phyloP scores from a whole-genome alignment of 1,140 invertebrate genomes.

The Drosophila serrata region DNA sequence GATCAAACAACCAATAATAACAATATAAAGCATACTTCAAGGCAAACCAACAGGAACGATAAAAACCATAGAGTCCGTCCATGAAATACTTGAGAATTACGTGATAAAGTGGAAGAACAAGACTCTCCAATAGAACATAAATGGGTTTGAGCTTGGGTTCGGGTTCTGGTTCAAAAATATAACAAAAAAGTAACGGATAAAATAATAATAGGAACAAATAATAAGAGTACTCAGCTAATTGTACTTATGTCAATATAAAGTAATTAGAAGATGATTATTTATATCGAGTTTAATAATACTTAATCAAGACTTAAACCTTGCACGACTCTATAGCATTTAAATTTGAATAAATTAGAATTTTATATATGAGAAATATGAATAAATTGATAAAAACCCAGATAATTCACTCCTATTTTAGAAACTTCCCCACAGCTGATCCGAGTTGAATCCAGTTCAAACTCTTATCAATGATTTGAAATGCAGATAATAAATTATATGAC shows the following conservation, averaged over 20 bases:
- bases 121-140: constrained; percentile 33
- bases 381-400: no score
- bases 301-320: no score
- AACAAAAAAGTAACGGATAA: no score
- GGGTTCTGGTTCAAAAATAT: background rate
- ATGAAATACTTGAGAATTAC: constrained; percentile 69
- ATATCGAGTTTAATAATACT: no score
- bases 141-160: constrained; percentile 9
- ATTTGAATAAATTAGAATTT: background rate
- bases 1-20: constrained; percentile 72
- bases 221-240: no score
- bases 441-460: constrained; percentile 20
- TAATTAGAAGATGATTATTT: no score
- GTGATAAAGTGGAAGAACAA: constrained; percentile 72
- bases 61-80: constrained; percentile 34
- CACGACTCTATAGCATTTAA: background rate
- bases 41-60: constrained; percentile 49
- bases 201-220: no score
- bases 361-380: background rate
- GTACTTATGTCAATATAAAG: no score
- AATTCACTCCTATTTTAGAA: background rate
- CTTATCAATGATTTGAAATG: constrained; percentile 24
- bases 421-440: constrained; percentile 16
- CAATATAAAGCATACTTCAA: constrained; percentile 63
- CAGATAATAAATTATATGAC: constrained; percentile 40